These are phyloP conservation scores for Pyrrhia umbra DNA, from an alignment of 2,888 invertebrate species.

Conservation along the genomic window DNA sequence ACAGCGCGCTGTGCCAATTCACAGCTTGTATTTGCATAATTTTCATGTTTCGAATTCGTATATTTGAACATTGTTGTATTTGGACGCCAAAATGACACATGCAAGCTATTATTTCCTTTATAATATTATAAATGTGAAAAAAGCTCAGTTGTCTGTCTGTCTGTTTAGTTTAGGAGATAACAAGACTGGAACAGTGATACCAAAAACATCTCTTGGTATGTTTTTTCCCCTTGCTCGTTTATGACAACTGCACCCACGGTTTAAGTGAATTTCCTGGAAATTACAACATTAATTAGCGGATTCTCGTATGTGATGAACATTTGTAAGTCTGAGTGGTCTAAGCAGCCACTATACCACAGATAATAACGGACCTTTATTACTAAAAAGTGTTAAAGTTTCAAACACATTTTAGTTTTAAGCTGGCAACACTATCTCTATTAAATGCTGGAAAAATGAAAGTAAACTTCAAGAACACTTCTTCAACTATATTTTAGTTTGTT, in stretches of 20 bases:
- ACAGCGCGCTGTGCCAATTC: constrained; percentile 11
- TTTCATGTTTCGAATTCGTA: constrained; percentile 2
- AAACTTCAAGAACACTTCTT: background rate
- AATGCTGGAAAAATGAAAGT: background rate
- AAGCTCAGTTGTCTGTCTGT: too few relatives aligned
- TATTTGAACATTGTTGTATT: constrained; percentile 1
- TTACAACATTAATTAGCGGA: too few relatives aligned
- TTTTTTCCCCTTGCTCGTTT: too few relatives aligned
- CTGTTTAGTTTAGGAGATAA: too few relatives aligned
- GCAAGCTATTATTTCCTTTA: background rate
- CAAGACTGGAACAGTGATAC: too few relatives aligned
- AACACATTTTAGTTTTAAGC: constrained; percentile 36
- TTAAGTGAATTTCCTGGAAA: too few relatives aligned
- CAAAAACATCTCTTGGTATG: too few relatives aligned
- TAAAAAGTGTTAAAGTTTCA: constrained; percentile 31
- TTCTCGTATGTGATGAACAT: background rate
- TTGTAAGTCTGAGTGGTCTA: background rate
- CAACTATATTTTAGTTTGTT: too few relatives aligned
- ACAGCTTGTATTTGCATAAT: constrained; percentile 23
- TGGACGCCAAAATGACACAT: background rate
- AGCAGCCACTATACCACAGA: constrained; percentile 23
- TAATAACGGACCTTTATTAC: constrained; percentile 37
- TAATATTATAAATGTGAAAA: background rate
- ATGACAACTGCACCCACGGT: too few relatives aligned
- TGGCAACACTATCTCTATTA: constrained; percentile 16